These are phyloP conservation scores for Linepithema humile DNA, from an alignment of 1,140 invertebrate species.

Conservation along the genomic window DNA sequence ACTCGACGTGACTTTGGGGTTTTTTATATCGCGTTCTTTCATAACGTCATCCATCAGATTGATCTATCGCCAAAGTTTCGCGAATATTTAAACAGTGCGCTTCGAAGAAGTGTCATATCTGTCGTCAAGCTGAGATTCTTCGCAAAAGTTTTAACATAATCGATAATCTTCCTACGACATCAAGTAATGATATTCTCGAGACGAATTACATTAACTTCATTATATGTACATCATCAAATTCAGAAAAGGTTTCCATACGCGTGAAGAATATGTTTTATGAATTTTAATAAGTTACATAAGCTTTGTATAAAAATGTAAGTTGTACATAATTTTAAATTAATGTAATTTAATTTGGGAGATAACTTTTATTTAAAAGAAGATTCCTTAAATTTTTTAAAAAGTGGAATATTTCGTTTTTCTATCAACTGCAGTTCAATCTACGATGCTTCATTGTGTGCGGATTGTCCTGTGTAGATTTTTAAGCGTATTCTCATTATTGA, in stretches of 20 bases:
- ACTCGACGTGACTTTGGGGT: constrained; percentile 18
- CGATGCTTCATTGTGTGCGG: not conserved
- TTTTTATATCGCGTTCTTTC: constrained; percentile 50
- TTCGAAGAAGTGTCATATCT: constrained; percentile 16
- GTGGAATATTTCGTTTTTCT: too few relatives aligned
- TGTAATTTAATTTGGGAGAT: not conserved
- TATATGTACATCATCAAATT: not conserved
- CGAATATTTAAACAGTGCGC: constrained; percentile 44
- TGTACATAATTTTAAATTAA: not conserved
- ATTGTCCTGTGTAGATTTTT: constrained; percentile 25
- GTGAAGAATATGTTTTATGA: not conserved
- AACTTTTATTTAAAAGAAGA: not conserved
- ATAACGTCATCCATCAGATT: constrained; percentile 52
- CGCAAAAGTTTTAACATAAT: constrained; percentile 25
- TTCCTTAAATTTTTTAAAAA: not conserved
- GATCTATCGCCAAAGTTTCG: constrained; percentile 50
- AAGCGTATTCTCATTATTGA: constrained; percentile 43
- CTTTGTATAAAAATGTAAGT: not conserved
- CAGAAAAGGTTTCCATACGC: not conserved
- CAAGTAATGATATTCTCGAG: not conserved
- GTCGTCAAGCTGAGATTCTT: constrained; percentile 33
- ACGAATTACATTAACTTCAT: not conserved
- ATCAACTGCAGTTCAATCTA: too few relatives aligned
- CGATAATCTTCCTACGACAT: constrained; percentile 8
- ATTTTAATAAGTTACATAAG: too few relatives aligned